Evolutionary conservation across 2,797 vertebrate genomes (phyloP).

Genomic region (Pempheris klunzingeri): DNA sequence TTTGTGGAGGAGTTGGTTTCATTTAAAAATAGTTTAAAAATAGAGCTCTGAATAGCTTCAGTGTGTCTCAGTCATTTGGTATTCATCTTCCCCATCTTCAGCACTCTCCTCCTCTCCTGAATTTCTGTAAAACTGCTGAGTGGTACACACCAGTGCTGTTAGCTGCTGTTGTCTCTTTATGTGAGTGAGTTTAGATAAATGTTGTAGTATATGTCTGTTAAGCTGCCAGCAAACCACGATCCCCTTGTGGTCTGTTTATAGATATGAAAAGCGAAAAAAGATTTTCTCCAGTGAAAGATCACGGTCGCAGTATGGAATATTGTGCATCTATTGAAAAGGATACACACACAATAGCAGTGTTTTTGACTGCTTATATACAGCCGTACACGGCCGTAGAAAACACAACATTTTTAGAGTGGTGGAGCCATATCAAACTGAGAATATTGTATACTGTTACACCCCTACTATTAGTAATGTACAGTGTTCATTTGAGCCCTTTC

Average conservation of each 20-base stretch:
- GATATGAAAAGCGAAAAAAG: not conserved
- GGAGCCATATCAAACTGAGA: not conserved
- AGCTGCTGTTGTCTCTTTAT: slow-evolving; percentile 25
- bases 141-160: slow-evolving; percentile 25
- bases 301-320: not conserved
- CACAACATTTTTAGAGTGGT: not conserved
- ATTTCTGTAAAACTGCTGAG: slow-evolving; percentile 27
- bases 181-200: slow-evolving; percentile 1
- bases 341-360: not conserved
- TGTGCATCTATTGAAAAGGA: not conserved
- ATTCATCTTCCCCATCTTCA: slow-evolving; percentile 24
- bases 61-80: slow-evolving; percentile 35
- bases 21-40: slow-evolving; percentile 59
- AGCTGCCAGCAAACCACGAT: not conserved
- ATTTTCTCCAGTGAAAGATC: not conserved
- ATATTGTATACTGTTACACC: slow-evolving; percentile 4
- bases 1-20: slow-evolving; percentile 58
- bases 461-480: slow-evolving; percentile 10
- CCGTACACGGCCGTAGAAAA: not conserved
- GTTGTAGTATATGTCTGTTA: slow-evolving; percentile 4
- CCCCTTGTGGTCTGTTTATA: not conserved
- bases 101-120: slow-evolving; percentile 12
- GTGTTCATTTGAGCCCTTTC: slow-evolving; percentile 13
- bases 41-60: slow-evolving; percentile 40
- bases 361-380: not conserved